phyloP scores from a whole-genome alignment of 2,888 invertebrate species.

The Metopia argyrocephala region DNA sequence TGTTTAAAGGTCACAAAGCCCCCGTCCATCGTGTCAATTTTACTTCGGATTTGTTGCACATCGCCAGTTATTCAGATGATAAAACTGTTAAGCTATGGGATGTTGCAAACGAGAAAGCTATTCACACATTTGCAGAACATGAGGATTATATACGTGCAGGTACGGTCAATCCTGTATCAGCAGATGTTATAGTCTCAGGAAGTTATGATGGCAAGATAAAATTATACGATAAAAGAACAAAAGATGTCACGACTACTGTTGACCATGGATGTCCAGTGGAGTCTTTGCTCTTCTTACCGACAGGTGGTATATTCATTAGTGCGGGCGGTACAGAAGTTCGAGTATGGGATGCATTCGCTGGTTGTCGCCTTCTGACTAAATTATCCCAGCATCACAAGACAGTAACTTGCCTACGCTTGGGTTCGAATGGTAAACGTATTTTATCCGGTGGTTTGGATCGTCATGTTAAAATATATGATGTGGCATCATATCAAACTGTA shows the following conservation, averaged over 20 bases:
- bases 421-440: constrained; percentile 88
- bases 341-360: constrained; percentile 95
- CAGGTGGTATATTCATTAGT: constrained; percentile 93
- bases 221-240: constrained; percentile 90
- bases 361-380: constrained; percentile 90
- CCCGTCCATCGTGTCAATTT: constrained; percentile 91
- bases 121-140: constrained; percentile 84
- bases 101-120: constrained; percentile 88
- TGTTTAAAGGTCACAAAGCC: constrained; percentile 91
- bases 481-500: constrained; percentile 90
- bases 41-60: constrained; percentile 86
- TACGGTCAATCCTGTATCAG: constrained; percentile 86
- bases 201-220: constrained; percentile 93
- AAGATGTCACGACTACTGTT: constrained; percentile 84
- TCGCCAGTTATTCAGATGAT: constrained; percentile 95
- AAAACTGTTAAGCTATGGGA: constrained; percentile 94
- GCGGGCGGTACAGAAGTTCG: constrained; percentile 94
- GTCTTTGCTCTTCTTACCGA: constrained; percentile 90
- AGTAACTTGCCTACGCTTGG: constrained; percentile 90
- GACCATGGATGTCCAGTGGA: constrained; percentile 95
- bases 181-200: constrained; percentile 89
- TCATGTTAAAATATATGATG: constrained; percentile 95
- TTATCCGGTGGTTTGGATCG: constrained; percentile 95
- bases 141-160: constrained; percentile 92
- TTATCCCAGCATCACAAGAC: constrained; percentile 97